A percentile compares a stretch with the other conserved stretches of the same genome.
phyloP scores from a whole-genome alignment of 2,113 vertebrate species.

The Brachypodius melanocephalos region DNA sequence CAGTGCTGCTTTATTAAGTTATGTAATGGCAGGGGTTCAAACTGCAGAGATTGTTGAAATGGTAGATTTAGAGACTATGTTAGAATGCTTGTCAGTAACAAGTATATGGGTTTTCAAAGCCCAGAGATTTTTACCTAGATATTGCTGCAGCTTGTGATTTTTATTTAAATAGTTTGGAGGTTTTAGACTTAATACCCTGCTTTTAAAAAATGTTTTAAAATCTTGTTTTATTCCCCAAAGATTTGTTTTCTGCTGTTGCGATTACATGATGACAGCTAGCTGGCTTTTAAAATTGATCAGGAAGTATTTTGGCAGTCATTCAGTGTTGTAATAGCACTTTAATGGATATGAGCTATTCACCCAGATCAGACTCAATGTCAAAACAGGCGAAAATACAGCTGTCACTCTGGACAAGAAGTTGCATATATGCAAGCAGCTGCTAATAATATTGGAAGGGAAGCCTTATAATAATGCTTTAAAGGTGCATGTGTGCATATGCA shows the following conservation, averaged over 20 bases:
- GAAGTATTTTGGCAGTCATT: constrained; percentile 86
- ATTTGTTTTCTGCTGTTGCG: constrained; percentile 84
- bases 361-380: constrained; percentile 87
- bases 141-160: constrained; percentile 53
- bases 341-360: constrained; percentile 89
- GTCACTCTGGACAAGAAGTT: constrained; percentile 84
- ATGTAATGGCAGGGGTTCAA: constrained; percentile 71
- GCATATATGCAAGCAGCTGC: constrained; percentile 82
- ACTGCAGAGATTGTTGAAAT: constrained; percentile 65
- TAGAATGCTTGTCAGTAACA: constrained; percentile 64
- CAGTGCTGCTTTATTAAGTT: constrained; percentile 78
- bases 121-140: constrained; percentile 63
- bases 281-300: constrained; percentile 91
- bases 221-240: constrained; percentile 82
- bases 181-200: constrained; percentile 75
- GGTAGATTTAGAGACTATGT: constrained; percentile 62
- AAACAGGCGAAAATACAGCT: constrained; percentile 88
- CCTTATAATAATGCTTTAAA: constrained; percentile 64
- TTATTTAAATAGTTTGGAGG: constrained; percentile 75
- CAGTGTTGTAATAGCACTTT: constrained; percentile 88
- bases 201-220: constrained; percentile 80
- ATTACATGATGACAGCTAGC: constrained; percentile 87
- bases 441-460: constrained; percentile 72
- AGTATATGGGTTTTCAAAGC: constrained; percentile 58
- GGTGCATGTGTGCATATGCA: constrained; percentile 18